Base-by-base conservation (phyloP, 2,113 vertebrate genomes). In the Menura novaehollandiae region DNA sequence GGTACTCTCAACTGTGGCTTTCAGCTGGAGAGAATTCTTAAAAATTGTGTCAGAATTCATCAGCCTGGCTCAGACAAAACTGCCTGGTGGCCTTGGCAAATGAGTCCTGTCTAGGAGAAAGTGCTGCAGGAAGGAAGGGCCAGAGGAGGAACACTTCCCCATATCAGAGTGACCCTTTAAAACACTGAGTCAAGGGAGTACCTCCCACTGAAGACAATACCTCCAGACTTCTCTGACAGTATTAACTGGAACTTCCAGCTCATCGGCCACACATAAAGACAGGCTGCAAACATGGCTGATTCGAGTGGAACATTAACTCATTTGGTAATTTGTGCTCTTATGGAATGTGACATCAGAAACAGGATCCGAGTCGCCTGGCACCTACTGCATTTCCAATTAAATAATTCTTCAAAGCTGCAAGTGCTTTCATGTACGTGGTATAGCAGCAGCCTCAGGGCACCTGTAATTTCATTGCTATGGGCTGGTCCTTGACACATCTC, bases 241-340 rank as follows among this genome's bases (percentile, higher is more conserved):
- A n/a, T 94, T 96, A 96, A 95, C 85, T 79, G 75, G 74, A 85
- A 55, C 87, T 94, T 95, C 88, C 83, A 86, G 88, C 51, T 92
- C 83, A 92, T 43, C 89, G 91, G 64, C 35, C 51, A 58, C 33
- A 85, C 62, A 82, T 6, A 93, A 93, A 94, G 91, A 33, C 46
- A 13, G 0, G 16, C 58, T 85, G 91, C 64, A 83, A 89, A 85
- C 75, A 39, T 0, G 59, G 71, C 58, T 59, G 69, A 7, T 63
- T 15, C 2, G 58, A 88, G 93, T 7, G 43, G 28, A 75, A 85
- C 81, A 73, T 73, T 88, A 94, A 91, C 91, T 83, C 53, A 1
- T 21, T 58, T 15, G 62, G 69, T 58, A 33, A 85, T 91, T 74
- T 22, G 80, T 94, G 94, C 87, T 85, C n/a, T 73, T 15, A 89